Evolutionary conservation across 2,888 invertebrate genomes (phyloP).

Genomic region (Mallateleia sp.): DNA sequence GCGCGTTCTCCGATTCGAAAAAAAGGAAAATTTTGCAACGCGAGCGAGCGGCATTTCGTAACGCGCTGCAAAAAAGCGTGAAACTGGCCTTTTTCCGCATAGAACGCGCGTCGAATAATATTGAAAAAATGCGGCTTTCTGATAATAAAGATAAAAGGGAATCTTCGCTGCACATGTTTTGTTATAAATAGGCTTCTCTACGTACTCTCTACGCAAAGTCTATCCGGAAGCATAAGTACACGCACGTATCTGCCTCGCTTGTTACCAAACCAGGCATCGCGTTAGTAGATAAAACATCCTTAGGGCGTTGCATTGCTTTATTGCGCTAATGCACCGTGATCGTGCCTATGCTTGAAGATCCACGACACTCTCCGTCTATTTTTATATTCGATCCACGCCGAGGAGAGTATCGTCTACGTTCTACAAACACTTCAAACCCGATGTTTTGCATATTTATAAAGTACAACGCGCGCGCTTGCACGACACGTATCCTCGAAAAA

Average conservation of each 20-base stretch:
- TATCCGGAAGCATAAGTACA: conserved; percentile 88
- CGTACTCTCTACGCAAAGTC: conserved; percentile 79
- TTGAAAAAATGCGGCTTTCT: conserved; percentile 71
- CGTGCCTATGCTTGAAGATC: conserved; percentile 78
- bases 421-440: conserved; percentile 78
- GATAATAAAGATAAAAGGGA: conserved; percentile 76
- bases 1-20: neutral
- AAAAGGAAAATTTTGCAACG: conserved; percentile 55
- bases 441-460: conserved; percentile 77
- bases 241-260: conserved; percentile 89
- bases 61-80: conserved; percentile 63
- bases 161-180: conserved; percentile 70
- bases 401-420: conserved; percentile 75
- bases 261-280: conserved; percentile 89
- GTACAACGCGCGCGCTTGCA: conserved; percentile 45
- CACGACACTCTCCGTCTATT: conserved; percentile 78
- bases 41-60: conserved; percentile 51
- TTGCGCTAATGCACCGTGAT: conserved; percentile 84
- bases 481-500: conserved; percentile 46
- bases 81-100: conserved; percentile 57
- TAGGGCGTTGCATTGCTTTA: conserved; percentile 81
- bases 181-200: conserved; percentile 78
- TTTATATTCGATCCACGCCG: conserved; percentile 78
- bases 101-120: conserved; percentile 67
- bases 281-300: conserved; percentile 87